Percentiles rank a stretch among this genome's conserved stretches.
phyloP scores from a whole-genome alignment of 2,797 vertebrate species.

The Schizothorax lantsangensis region DNA sequence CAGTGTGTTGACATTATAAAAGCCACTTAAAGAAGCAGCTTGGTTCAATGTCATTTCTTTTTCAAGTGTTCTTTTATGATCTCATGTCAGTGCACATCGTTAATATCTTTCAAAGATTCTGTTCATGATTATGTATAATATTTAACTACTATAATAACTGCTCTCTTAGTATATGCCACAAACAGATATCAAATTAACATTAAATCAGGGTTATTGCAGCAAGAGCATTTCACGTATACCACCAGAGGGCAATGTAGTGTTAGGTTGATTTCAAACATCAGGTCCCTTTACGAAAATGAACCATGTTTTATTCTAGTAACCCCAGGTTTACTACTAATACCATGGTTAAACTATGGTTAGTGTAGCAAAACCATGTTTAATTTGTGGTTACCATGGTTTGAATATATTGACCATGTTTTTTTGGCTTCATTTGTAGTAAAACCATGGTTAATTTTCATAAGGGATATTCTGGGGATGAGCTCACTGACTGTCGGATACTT shows the following conservation, averaged over 20 bases:
- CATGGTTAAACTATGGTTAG: not conserved
- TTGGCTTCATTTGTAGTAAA: not conserved
- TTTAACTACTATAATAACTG: not conserved
- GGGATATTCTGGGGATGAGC: not conserved
- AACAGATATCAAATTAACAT: not conserved
- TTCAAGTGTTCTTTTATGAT: not conserved
- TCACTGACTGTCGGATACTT: not conserved
- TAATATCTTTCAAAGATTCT: not conserved
- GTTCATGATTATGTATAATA: not conserved
- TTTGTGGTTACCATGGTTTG: not conserved
- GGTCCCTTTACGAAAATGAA: not conserved
- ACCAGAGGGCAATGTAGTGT: slow-evolving; percentile 52
- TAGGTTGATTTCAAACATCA: not conserved
- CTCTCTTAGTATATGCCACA: not conserved
- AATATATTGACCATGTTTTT: not conserved
- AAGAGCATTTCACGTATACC: not conserved
- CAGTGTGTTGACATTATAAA: slow-evolving; percentile 41
- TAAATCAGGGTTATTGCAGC: not conserved
- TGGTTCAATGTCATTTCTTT: not conserved
- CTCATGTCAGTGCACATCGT: not conserved
- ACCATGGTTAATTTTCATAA: no score
- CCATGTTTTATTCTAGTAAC: not conserved
- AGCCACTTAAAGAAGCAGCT: slow-evolving; percentile 29
- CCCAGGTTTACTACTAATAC: not conserved
- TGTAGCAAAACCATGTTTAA: no score